These are phyloP conservation scores for Tachina fera DNA, from an alignment of 2,888 invertebrate genomes.

Conservation along the genomic window DNA sequence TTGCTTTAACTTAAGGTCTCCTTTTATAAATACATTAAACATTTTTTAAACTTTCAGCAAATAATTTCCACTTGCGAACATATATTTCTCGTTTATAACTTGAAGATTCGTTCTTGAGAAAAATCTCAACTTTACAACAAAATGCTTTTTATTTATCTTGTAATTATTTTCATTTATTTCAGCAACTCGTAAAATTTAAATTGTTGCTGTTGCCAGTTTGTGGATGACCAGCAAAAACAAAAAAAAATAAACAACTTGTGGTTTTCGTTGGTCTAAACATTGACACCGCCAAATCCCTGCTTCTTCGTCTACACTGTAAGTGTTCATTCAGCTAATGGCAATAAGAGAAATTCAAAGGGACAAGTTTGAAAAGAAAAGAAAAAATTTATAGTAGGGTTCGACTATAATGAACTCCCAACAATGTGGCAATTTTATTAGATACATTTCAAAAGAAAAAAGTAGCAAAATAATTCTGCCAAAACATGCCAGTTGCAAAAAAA, in stretches of 20 bases:
- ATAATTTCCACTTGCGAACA: neutral
- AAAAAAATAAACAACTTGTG: constrained; percentile 20
- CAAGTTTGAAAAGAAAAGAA: neutral
- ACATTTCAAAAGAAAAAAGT: too few relatives aligned
- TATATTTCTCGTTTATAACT: neutral
- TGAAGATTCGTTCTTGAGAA: neutral
- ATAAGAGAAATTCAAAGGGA: neutral
- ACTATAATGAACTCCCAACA: neutral
- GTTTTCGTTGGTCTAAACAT: constrained; percentile 31
- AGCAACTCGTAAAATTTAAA: neutral
- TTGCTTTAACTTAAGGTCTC: too few relatives aligned
- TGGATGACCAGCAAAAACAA: constrained; percentile 15
- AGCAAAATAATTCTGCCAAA: too few relatives aligned
- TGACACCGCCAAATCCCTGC: neutral
- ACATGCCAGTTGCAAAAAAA: too few relatives aligned
- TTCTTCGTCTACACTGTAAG: neutral
- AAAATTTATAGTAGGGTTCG: neutral
- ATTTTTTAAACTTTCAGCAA: neutral
- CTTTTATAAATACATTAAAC: neutral
- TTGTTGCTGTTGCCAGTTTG: neutral
- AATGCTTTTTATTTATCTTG: neutral
- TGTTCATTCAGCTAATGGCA: neutral
- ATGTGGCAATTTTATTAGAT: too few relatives aligned
- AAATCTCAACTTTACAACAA: neutral
- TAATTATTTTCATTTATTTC: neutral